phyloP scores from a whole-genome alignment of 2,888 invertebrate species.

The Microplitis manilae region DNA sequence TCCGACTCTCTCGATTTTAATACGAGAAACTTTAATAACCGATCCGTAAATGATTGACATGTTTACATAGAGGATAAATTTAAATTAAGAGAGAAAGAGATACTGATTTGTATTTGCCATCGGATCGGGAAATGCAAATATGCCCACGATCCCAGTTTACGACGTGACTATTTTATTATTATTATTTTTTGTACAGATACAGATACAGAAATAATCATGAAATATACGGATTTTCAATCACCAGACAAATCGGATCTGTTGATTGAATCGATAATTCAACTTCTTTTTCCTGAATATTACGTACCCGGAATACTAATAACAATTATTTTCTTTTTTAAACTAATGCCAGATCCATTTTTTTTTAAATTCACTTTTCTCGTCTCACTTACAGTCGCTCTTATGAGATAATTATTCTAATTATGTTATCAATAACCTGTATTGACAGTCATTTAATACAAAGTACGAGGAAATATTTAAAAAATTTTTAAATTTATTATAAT shows the following conservation, averaged over 20 bases:
- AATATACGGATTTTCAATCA: constrained; percentile 1
- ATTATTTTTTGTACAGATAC: not conserved
- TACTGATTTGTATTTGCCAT: constrained; percentile 4
- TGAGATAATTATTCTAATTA: too few species aligned
- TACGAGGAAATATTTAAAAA: too few species aligned
- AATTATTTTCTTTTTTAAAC: constrained; percentile 9
- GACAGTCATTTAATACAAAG: too few species aligned
- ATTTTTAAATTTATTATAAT: too few species aligned
- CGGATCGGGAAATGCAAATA: constrained; percentile 28
- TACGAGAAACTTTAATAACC: too few species aligned
- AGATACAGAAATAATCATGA: not conserved
- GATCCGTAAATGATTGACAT: not conserved
- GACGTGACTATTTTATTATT: constrained; percentile 26
- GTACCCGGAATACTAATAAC: not conserved
- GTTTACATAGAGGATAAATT: not conserved
- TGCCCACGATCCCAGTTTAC: not conserved
- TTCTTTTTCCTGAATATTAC: not conserved
- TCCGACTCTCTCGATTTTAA: too few species aligned
- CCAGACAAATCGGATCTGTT: constrained; percentile 25
- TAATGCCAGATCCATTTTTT: constrained; percentile 5
- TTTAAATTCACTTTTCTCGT: not conserved
- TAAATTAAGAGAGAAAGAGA: not conserved
- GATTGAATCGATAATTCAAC: constrained; percentile 28
- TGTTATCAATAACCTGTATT: too few species aligned
- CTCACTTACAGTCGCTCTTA: too few species aligned